Percentiles rank a stretch among this genome's conserved stretches.
These are phyloP conservation scores for Phoeniculus purpureus DNA, from an alignment of 2,797 vertebrate species.

Conservation along the genomic window DNA sequence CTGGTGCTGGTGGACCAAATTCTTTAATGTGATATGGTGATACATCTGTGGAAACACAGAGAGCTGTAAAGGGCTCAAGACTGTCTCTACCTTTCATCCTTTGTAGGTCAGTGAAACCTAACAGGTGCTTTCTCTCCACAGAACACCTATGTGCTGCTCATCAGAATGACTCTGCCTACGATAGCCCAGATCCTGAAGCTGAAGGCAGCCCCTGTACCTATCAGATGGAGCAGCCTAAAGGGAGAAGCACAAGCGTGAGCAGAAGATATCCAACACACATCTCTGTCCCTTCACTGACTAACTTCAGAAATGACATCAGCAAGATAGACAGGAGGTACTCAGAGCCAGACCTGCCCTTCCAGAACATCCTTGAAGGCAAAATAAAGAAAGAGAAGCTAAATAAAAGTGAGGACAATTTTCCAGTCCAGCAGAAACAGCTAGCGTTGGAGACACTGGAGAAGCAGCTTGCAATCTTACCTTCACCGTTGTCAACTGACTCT, in stretches of 20 bases:
- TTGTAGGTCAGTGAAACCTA: not conserved
- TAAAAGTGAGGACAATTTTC: conserved; percentile 88
- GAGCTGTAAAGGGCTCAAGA: not conserved
- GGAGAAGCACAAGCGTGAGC: not conserved
- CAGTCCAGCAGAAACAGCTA: conserved; percentile 44
- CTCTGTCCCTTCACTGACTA: conserved; percentile 61
- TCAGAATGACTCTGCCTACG: conserved; percentile 93
- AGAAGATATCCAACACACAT: conserved; percentile 19
- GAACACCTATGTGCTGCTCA: conserved; percentile 80
- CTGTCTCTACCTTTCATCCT: not conserved
- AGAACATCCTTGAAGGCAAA: conserved; percentile 27
- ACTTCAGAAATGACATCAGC: conserved; percentile 67
- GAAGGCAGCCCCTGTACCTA: conserved; percentile 64
- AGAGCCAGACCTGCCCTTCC: conserved; percentile 83
- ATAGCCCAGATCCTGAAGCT: conserved; percentile 89
- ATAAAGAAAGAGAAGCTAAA: conserved; percentile 77
- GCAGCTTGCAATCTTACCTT: conserved; percentile 72
- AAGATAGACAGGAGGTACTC: conserved; percentile 86
- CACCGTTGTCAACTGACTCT: conserved; percentile 65
- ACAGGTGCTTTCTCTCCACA: conserved; percentile 68
- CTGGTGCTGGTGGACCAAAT: not conserved
- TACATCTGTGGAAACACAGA: not conserved
- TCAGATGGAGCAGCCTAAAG: not conserved
- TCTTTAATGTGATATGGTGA: not conserved
- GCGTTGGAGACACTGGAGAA: conserved; percentile 77